A percentile compares a stretch with the other conserved stretches of the same genome.
phyloP scores from a whole-genome alignment of 2,888 invertebrate genomes.

The Hydriomena furcata region DNA sequence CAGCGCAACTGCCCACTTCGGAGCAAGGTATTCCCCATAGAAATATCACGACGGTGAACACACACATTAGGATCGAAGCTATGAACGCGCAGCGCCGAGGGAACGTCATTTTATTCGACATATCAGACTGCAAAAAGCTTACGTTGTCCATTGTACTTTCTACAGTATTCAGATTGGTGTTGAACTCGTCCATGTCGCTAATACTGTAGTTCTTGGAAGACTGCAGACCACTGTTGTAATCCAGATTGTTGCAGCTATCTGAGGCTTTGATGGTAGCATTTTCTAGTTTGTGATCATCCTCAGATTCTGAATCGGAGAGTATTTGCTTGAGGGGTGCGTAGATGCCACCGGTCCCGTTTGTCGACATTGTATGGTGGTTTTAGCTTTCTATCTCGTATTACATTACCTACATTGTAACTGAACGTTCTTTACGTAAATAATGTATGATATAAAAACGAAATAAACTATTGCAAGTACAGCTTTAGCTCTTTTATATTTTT shows the following conservation, averaged over 20 bases:
- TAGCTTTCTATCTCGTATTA: not conserved
- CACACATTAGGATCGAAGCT: constrained; percentile 87
- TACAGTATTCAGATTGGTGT: constrained; percentile 72
- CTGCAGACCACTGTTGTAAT: constrained; percentile 72
- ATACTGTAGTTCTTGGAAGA: constrained; percentile 73
- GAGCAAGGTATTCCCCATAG: constrained; percentile 90
- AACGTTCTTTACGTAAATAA: not conserved
- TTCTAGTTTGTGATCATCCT: constrained; percentile 84
- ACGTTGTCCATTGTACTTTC: constrained; percentile 79
- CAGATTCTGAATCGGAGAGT: constrained; percentile 90
- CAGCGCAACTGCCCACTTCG: constrained; percentile 86
- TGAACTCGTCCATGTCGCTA: constrained; percentile 76
- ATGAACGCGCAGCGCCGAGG: constrained; percentile 87
- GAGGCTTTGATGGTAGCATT: constrained; percentile 63
- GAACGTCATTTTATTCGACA: constrained; percentile 85
- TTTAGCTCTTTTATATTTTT: no score
- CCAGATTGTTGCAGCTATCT: constrained; percentile 72
- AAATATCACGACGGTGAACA: constrained; percentile 88
- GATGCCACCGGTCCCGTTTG: constrained; percentile 76
- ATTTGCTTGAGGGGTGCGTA: constrained; percentile 91
- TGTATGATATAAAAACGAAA: no score
- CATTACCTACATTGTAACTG: constrained; percentile 24
- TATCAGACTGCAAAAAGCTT: constrained; percentile 74
- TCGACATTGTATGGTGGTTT: constrained; percentile 70
- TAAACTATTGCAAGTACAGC: no score